Conservation (phyloP, 2,797 vertebrate genomes). For the Carduelis carduelis region DNA sequence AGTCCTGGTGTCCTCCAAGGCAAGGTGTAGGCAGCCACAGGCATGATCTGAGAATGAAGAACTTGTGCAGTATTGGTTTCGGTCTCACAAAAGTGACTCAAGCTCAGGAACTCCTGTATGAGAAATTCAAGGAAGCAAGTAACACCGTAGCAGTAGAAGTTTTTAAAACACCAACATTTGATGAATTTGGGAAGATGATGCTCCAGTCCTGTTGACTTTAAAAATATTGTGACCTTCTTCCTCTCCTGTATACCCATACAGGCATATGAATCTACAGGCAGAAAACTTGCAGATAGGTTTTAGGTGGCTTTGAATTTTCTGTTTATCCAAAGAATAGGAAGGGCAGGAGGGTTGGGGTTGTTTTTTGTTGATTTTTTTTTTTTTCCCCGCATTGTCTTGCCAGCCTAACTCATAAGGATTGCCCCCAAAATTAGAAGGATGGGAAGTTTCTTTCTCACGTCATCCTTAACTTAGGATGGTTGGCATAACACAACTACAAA, state of each 20-base stretch:
- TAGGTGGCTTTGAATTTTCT: not conserved
- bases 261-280: not conserved
- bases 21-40: not conserved
- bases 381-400: not conserved
- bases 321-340: not conserved
- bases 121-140: not conserved
- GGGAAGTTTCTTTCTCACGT: not conserved
- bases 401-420: not conserved
- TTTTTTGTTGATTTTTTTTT: no score
- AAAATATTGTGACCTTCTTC: not conserved
- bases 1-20: not conserved
- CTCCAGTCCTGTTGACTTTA: not conserved
- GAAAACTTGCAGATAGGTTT: not conserved
- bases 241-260: not conserved
- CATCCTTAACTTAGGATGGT: not conserved
- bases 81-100: not conserved
- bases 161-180: not conserved
- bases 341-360: not conserved
- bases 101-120: not conserved
- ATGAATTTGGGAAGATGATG: not conserved
- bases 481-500: fast-evolving
- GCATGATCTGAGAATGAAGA: not conserved
- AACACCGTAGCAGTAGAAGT: not conserved
- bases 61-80: not conserved
- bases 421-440: not conserved